Evolutionary conservation across 2,113 vertebrate genomes (phyloP).

Genomic region (Puntigrus tetrazona): DNA sequence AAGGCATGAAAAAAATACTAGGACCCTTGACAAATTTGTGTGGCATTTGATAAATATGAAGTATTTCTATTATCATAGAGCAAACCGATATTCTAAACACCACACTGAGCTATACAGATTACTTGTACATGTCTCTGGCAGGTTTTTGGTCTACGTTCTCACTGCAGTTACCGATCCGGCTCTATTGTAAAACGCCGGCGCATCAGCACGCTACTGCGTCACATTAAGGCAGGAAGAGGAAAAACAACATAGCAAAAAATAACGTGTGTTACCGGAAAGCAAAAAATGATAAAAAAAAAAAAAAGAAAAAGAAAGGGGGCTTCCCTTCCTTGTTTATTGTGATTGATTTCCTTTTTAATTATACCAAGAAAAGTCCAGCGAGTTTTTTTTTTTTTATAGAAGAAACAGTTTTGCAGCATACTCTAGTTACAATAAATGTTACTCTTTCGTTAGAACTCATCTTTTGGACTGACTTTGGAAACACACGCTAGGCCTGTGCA

Average conservation of each 20-base stretch:
- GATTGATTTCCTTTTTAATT: not conserved
- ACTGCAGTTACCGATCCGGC: not conserved
- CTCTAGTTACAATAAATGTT: conserved; percentile 4
- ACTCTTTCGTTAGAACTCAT: conserved; percentile 5
- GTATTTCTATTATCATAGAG: not conserved
- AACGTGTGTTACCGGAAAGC: conserved; percentile 11
- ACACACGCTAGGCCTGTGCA: conserved; percentile 52
- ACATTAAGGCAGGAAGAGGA: conserved; percentile 62
- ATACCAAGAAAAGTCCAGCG: conserved; percentile 15
- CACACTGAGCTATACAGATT: not conserved
- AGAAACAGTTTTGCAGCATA: conserved; percentile 8
- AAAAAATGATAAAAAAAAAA: not conserved
- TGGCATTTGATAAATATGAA: not conserved
- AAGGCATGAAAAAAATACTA: conserved; percentile 14
- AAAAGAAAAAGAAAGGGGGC: too few relatives aligned
- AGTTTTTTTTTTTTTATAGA: conserved; percentile 9
- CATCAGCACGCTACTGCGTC: conserved; percentile 24
- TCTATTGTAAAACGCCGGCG: not conserved
- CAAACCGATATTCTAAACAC: not conserved
- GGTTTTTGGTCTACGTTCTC: not conserved
- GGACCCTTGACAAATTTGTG: not conserved
- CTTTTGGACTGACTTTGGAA: conserved; percentile 30
- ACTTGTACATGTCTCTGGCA: not conserved
- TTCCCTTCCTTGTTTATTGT: not conserved
- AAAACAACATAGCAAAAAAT: not conserved